Conservation (phyloP, 2,797 vertebrate species). For the Spinibarbus caldwelli region DNA sequence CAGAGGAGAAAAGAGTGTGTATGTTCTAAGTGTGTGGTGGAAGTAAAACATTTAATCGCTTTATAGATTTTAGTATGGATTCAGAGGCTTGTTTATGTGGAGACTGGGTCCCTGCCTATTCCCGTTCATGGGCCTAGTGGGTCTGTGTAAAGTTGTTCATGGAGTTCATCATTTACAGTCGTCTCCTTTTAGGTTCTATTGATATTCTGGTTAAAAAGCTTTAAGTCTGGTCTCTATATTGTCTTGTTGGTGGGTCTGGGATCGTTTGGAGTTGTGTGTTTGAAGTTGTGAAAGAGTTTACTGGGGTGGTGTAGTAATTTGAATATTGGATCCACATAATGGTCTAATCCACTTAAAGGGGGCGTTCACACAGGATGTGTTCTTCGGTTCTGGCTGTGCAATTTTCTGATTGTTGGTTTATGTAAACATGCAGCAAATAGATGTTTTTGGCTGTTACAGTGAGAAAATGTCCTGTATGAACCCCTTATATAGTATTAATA, state of each 20-base stretch:
- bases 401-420: background rate
- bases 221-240: background rate
- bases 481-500: too few relatives aligned
- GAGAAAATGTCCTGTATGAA: background rate
- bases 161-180: slow-evolving; percentile 6
- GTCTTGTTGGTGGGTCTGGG: background rate
- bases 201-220: slow-evolving; percentile 22
- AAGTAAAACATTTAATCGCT: slow-evolving; percentile 68
- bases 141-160: background rate
- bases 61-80: slow-evolving; percentile 46
- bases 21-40: slow-evolving; percentile 60
- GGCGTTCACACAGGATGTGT: background rate
- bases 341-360: background rate
- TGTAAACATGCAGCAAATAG: background rate
- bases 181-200: background rate
- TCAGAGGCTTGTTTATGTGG: background rate
- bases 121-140: background rate
- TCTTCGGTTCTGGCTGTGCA: background rate
- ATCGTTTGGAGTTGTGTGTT: background rate
- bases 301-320: background rate
- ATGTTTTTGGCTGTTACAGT: background rate
- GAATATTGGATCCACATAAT: background rate
- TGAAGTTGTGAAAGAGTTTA: background rate
- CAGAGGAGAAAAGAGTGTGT: slow-evolving; percentile 54
- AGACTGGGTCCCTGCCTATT: background rate